phyloP scores from a whole-genome alignment of 2,888 invertebrate species.

The Scrobipalpa atriplicella region DNA sequence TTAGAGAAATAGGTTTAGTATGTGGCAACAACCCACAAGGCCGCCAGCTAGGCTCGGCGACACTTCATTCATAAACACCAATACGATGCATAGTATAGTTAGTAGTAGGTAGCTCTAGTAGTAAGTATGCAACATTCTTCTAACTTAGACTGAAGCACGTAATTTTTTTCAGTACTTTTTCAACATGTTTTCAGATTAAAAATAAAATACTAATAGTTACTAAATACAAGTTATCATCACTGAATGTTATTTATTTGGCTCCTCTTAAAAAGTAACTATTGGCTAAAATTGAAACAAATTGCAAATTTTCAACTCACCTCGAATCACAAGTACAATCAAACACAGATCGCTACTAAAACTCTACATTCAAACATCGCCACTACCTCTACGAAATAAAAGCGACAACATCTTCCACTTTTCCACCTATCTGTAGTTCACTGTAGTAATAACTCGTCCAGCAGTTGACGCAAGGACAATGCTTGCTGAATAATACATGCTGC shows the following conservation, averaged over 20 bases:
- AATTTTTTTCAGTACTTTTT: no score
- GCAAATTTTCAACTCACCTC: neutral
- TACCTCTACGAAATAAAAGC: neutral
- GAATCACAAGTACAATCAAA: neutral
- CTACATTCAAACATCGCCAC: neutral
- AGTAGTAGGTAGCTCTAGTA: no score
- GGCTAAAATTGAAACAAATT: neutral
- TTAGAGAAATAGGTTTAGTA: neutral
- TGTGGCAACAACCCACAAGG: neutral
- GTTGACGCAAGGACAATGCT: slow-evolving; percentile 27
- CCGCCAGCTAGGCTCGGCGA: neutral
- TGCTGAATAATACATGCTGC: slow-evolving; percentile 33
- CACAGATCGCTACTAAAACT: neutral
- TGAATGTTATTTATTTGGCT: no score
- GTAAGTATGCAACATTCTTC: no score
- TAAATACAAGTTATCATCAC: no score
- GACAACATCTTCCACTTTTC: neutral
- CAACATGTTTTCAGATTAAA: no score
- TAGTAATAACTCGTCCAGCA: neutral
- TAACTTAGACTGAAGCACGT: no score
- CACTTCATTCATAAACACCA: neutral
- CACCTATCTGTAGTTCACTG: neutral
- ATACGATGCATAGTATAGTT: no score
- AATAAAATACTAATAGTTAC: no score
- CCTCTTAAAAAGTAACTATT: no score